Conservation (phyloP, 2,113 vertebrate genomes). For the Aramus guarauna region DNA sequence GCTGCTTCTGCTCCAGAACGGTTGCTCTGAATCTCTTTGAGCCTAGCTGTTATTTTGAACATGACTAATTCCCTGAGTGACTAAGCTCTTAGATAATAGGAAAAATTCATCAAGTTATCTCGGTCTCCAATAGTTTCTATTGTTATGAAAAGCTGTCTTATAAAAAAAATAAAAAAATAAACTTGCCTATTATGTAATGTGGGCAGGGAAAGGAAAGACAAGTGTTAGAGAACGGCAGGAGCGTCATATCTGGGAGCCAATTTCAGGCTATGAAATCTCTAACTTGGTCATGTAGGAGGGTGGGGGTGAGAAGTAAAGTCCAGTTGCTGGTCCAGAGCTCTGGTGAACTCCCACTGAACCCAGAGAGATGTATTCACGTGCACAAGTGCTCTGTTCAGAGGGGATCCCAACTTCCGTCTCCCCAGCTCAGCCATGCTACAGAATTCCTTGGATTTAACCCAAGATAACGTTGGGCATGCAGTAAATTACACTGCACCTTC, state of each 20-base stretch:
- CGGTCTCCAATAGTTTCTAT: conserved; percentile 20
- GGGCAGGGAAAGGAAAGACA: neutral
- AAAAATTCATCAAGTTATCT: conserved; percentile 50
- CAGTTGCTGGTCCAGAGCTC: neutral
- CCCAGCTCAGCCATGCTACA: neutral
- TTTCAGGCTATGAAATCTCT: neutral
- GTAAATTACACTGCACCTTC: neutral
- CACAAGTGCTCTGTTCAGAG: neutral
- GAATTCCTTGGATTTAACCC: neutral
- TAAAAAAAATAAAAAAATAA: neutral
- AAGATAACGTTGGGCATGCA: rapidly evolving
- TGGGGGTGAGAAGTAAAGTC: neutral
- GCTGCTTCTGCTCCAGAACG: conserved; percentile 44
- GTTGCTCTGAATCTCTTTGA: conserved; percentile 54
- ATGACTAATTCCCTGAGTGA: conserved; percentile 65
- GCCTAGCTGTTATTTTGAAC: conserved; percentile 59
- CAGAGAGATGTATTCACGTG: rapidly evolving
- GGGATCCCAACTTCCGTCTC: neutral
- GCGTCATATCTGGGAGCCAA: neutral
- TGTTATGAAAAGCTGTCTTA: conserved; percentile 8
- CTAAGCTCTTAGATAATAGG: conserved; percentile 64
- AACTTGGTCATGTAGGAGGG: neutral
- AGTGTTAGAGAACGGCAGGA: neutral
- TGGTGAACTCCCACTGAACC: neutral
- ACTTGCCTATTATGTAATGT: conserved; percentile 4